Evolutionary conservation across 2,113 vertebrate species (phyloP).

Genomic region (Pollachius pollachius): DNA sequence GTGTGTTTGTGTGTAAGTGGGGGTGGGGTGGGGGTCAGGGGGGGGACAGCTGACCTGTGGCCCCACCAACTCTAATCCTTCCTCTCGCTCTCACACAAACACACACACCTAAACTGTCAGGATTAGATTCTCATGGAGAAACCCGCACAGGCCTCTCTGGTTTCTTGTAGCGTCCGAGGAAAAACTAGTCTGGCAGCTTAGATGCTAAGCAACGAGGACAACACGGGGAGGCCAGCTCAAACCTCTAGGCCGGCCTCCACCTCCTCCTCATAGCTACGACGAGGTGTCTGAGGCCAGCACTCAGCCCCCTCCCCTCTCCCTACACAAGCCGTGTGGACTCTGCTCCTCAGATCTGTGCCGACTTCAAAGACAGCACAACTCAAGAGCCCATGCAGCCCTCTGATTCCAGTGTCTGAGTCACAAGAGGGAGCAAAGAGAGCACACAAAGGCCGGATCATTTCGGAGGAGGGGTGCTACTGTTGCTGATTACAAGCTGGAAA

Average conservation of each 20-base stretch:
- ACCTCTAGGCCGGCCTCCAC: conserved; percentile 9
- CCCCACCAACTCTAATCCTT: conserved; percentile 44
- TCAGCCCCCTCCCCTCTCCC: too few species aligned
- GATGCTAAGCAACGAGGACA: conserved; percentile 31
- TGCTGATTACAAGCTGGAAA: conserved; percentile 2
- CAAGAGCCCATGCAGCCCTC: conserved; percentile 61
- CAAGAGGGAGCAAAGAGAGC: conserved; percentile 65
- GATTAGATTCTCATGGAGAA: neutral
- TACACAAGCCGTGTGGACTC: conserved; percentile 55
- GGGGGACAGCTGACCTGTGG: conserved; percentile 18
- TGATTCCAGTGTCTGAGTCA: conserved; percentile 61
- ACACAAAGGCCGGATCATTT: conserved; percentile 25
- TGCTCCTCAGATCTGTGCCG: conserved; percentile 52
- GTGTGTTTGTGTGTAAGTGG: conserved; percentile 4
- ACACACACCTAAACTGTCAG: neutral
- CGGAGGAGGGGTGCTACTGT: conserved; percentile 22
- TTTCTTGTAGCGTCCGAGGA: conserved; percentile 31
- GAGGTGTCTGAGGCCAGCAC: conserved; percentile 42
- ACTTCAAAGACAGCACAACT: conserved; percentile 69
- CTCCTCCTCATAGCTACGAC: conserved; percentile 21
- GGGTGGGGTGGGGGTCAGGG: neutral
- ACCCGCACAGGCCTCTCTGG: conserved; percentile 10
- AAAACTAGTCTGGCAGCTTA: conserved; percentile 36
- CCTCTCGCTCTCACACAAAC: conserved; percentile 23
- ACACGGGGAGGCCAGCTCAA: conserved; percentile 16